Base-by-base conservation (phyloP, 2,797 vertebrate genomes). In the Odontamblyopus lacepedii region DNA sequence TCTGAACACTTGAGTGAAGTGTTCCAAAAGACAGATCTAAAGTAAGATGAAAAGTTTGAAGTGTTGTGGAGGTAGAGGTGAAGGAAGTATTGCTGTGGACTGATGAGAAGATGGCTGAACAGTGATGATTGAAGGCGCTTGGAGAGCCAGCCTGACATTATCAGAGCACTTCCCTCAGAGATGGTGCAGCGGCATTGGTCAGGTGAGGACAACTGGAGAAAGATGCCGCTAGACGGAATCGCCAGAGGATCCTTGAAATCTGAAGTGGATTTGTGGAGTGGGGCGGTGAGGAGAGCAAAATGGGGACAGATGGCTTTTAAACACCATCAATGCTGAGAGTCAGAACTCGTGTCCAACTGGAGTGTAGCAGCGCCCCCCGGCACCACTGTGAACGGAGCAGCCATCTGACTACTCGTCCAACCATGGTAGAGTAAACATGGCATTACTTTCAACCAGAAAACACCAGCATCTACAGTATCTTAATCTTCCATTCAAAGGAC, bases 241-340 rank as follows among this genome's bases (percentile, higher is more conserved):
- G 12, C n/a, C 18, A 1, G 69, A 79, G 69, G 69, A 75, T 30
- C 65, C 75, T 78, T 68, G 48, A 75, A 86, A 85, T 86, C 78
- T 85, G 73, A 74, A 85, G 78, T 74, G 76, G 75, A 81, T 81
- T 79, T 78, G 77, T 78, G 59, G 72, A 85, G 78, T 71, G 64
- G 53, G 35, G 61, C 50, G 2, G 64, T 1, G 23, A 67, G 12
- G 70, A 70, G 68, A 68, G 77, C 13, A 29, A 67, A 67, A 73
- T 19, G 19, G 66, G 77, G 70, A 85, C 84, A 88, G 84, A 90
- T 81, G 88, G 85, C 75, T 65, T 81, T 84, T 83, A 86, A 87
- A 88, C 77, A 79, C 75, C 70, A 77, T 83, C 72, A 63, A 63
- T 75, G 78, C 75, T 79, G 72, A 80, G 70, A 80, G 82, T 73